These are phyloP conservation scores for Hylaeus anthracinus DNA, from an alignment of 1,140 invertebrate genomes.

Conservation along the genomic window DNA sequence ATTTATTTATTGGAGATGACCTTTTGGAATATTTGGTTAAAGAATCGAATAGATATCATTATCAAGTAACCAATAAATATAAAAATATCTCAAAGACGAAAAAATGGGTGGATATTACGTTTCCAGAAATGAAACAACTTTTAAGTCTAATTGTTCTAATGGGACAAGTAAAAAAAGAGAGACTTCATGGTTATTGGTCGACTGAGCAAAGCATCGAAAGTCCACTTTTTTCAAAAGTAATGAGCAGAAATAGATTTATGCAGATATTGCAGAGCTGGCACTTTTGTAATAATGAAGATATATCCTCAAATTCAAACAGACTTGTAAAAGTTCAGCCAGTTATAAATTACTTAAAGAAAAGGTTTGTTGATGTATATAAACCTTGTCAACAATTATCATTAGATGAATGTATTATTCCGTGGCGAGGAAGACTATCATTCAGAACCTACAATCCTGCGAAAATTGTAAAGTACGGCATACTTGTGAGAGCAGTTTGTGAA, in stretches of 20 bases:
- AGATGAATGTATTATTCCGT: slow-evolving; percentile 52
- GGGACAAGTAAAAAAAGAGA: slow-evolving; percentile 67
- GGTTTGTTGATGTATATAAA: slow-evolving; percentile 35
- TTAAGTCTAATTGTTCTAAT: slow-evolving; percentile 44
- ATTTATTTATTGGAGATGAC: slow-evolving; percentile 60
- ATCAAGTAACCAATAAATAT: slow-evolving; percentile 39
- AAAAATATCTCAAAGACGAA: slow-evolving; percentile 37
- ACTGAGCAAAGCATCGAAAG: slow-evolving; percentile 37
- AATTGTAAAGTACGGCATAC: slow-evolving; percentile 50
- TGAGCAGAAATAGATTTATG: slow-evolving; percentile 31
- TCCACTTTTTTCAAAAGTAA: slow-evolving; percentile 40
- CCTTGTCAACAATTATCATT: slow-evolving; percentile 41
- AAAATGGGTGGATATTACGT: slow-evolving; percentile 39
- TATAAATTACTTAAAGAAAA: slow-evolving; percentile 25
- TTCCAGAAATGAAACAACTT: slow-evolving; percentile 46
- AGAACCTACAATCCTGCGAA: slow-evolving; percentile 38
- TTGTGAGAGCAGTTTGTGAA: slow-evolving; percentile 52
- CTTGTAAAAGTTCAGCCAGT: slow-evolving; percentile 20
- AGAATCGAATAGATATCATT: slow-evolving; percentile 60
- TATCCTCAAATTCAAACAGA: not conserved
- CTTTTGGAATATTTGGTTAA: slow-evolving; percentile 50
- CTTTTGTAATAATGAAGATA: slow-evolving; percentile 42
- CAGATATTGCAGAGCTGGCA: slow-evolving; percentile 18
- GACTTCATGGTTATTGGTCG: slow-evolving; percentile 37
- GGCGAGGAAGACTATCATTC: slow-evolving; percentile 3